Base-by-base conservation (phyloP, 2,113 vertebrate genomes). In the Microtus montanus region DNA sequence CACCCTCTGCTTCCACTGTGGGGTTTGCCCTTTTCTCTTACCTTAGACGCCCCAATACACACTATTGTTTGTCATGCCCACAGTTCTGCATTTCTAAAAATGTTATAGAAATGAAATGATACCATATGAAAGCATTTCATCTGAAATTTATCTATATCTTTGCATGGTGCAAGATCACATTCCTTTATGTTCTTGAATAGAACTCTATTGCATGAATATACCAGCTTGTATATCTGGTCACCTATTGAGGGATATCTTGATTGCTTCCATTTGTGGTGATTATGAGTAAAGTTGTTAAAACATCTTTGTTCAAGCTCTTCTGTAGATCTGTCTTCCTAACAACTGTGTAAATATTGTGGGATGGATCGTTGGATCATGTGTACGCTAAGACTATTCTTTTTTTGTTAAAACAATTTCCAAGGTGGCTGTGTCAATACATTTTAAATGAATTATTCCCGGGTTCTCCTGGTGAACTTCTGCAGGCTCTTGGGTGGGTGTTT, bases 211-310 rank as follows among this genome's bases (percentile, higher is more conserved):
- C 88, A 88, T 77, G 52, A 80, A 58, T 83, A 19, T 78, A 78
- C 49, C 83, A 89, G 47, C 47, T 58, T 68, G n/a, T 71, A 35
- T 85, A 26, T 90, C 41, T 19, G 30, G 41, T 91, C 52, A 85
- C 33, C 58, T 66, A 2, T 24, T 49, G 35, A 63, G 2, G 2
- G 22, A 78, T n/a, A 64, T 84, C 71, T 80, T 90, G 17, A 58
- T 58, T 58, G 54, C n/a, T 93, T 95, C 83, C 68, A 91, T 64
- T 91, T 93, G 38, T 47, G 74, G 2, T 41, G n/a, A 85, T 63
- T 87, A 10, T 92, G 19, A 92, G 68, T 92, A 85, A 91, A 94
- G 24, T 5, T 89, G 14, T n/a, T 71, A 19, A 96, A 91, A 70
- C 33, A 68, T 77, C 83, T 47, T 54, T 83, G 6, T 52, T 15